Conservation (phyloP, 2,888 invertebrate genomes). For the Eupithecia abbreviata region DNA sequence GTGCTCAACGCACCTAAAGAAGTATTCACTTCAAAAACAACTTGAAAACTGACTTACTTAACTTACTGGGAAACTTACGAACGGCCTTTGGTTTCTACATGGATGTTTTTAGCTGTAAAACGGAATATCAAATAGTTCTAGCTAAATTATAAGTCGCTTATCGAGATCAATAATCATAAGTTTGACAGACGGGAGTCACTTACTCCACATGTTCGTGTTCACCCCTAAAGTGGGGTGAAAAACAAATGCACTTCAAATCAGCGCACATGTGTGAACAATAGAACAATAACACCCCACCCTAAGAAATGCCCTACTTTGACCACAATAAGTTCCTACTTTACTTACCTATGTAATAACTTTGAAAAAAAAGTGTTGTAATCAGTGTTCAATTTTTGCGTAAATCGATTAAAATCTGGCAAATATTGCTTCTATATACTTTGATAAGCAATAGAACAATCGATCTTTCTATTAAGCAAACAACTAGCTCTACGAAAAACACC, state of each 20-base stretch:
- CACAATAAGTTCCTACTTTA: slow-evolving; percentile 12
- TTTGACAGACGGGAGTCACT: slow-evolving; percentile 27
- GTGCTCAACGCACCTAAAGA: too few species aligned
- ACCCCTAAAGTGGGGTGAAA: slow-evolving; percentile 45
- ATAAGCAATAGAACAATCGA: not conserved
- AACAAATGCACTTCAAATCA: slow-evolving; percentile 55
- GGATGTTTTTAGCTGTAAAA: not conserved
- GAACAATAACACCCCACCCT: slow-evolving; percentile 49
- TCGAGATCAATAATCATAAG: slow-evolving; percentile 9
- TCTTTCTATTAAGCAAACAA: not conserved
- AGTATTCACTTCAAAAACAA: too few species aligned
- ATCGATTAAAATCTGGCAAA: not conserved
- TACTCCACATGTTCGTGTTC: slow-evolving; percentile 55
- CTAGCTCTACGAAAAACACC: slow-evolving; percentile 4
- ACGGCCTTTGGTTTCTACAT: not conserved
- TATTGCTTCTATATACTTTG: not conserved
- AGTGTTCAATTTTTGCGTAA: not conserved
- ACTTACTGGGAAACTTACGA: not conserved
- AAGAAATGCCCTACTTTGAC: slow-evolving; percentile 45
- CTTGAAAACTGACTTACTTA: too few species aligned
- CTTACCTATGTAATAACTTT: not conserved
- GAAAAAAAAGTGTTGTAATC: not conserved
- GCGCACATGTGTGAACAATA: slow-evolving; percentile 70
- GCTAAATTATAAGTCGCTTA: not conserved
- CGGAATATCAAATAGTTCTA: not conserved